phyloP scores from a whole-genome alignment of 2,888 invertebrate species.

The Operophtera brumata region DNA sequence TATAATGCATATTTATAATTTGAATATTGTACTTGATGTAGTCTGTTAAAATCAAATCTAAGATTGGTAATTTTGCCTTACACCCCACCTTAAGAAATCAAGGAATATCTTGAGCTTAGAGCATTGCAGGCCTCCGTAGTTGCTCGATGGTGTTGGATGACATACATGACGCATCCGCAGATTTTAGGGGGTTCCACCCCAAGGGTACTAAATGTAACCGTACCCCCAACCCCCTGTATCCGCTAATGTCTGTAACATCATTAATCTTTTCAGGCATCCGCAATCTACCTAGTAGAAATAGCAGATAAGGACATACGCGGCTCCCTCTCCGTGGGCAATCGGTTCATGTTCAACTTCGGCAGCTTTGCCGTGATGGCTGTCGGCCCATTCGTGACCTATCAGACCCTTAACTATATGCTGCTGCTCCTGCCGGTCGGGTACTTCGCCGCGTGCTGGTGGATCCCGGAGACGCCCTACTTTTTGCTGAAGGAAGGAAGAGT shows the following conservation, averaged over 20 bases:
- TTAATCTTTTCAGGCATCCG: constrained; percentile 53
- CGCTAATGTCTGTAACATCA: neutral
- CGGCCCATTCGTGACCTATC: constrained; percentile 62
- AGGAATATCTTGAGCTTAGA: too few relatives aligned
- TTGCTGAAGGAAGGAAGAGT: constrained; percentile 75
- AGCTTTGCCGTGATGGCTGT: constrained; percentile 60
- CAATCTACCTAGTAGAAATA: constrained; percentile 72
- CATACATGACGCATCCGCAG: too few relatives aligned
- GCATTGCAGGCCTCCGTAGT: too few relatives aligned
- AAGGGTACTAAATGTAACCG: too few relatives aligned
- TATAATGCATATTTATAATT: too few relatives aligned
- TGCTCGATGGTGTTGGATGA: too few relatives aligned
- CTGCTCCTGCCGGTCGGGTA: constrained; percentile 66
- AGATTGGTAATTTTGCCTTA: too few relatives aligned
- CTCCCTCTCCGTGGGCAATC: constrained; percentile 53
- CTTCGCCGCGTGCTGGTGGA: constrained; percentile 71
- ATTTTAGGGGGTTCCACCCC: too few relatives aligned
- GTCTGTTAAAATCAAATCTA: too few relatives aligned
- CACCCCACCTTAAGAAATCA: too few relatives aligned
- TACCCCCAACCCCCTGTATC: too few relatives aligned
- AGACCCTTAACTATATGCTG: constrained; percentile 63
- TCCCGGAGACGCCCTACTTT: constrained; percentile 82
- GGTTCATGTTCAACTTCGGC: constrained; percentile 63
- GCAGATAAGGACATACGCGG: constrained; percentile 71
- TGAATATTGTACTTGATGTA: too few relatives aligned